Base-by-base conservation (phyloP, 2,113 vertebrate species). In the Macrotis lagotis region DNA sequence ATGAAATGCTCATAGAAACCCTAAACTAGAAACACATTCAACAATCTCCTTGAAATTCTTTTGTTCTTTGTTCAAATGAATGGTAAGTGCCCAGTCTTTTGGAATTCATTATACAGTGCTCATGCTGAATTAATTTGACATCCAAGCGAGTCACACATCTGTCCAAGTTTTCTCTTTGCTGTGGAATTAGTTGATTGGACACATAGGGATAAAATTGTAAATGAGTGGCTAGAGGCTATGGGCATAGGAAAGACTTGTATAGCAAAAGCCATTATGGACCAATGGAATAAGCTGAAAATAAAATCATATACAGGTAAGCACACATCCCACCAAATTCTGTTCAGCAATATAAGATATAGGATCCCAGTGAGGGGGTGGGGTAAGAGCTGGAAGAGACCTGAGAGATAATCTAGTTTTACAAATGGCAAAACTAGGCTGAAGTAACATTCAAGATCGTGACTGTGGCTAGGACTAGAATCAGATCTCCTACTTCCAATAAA, bases 201-300 rank as follows among this genome's bases (percentile, higher is more conserved):
- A 24, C 51, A 0, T 1, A 37, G n/a, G 49, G 51, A 16, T 48
- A n/a, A 51, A 0, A 1, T 24, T 16, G 0, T 19, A 9, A 9
- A 25, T 28, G 37, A 90, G 47, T 44, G 25, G 50, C 50, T n/a
- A 0, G 6, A 59, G 91, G 25, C 37, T 59, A 0, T 0, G 66
- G 9, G 6, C 8, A 3, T 24, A 48, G 48, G 16, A 44, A 55
- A 92, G 8, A 22, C 28, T 44, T 48, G 52, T 9, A 49, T 44
- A 10, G 28, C 51, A 0, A 1, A 11, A 22, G 22, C 31, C 49
- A 51, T 51, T 12, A 1, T 22, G 48, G 51, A 83, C 52, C 31
- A 25, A 22, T 14, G 25, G 31, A 26, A 25, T 9, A 50, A 90
- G 6, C 24, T 47, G n/a, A 83, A 83, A 83, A 44, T 83, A 83